A percentile compares a stretch with the other conserved stretches of the same genome.
phyloP scores from a whole-genome alignment of 2,797 vertebrate genomes.

The Pseudochirops corinnae region DNA sequence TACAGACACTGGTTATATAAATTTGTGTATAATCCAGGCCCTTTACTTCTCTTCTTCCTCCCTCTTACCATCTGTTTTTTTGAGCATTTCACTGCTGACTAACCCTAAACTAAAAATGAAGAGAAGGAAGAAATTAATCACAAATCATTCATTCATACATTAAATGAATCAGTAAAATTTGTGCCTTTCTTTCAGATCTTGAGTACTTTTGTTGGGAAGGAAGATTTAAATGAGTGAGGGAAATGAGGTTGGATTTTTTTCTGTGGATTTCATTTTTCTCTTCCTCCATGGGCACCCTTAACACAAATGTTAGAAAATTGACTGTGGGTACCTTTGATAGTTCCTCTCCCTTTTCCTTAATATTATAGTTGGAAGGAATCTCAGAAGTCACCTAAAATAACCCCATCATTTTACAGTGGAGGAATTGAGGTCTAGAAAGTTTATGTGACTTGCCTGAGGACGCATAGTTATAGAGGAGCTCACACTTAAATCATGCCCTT shows the following conservation, averaged over 20 bases:
- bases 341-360: background rate
- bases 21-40: background rate
- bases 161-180: background rate
- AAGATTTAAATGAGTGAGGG: background rate
- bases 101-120: background rate
- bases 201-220: background rate
- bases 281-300: background rate
- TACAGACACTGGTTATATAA: background rate
- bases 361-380: background rate
- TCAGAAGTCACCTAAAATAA: background rate
- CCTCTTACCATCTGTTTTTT: background rate
- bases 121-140: background rate
- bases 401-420: background rate
- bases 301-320: background rate
- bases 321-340: background rate
- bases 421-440: background rate
- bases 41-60: background rate
- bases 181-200: background rate
- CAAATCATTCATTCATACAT: background rate
- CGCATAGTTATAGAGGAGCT: background rate
- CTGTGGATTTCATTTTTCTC: background rate
- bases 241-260: background rate
- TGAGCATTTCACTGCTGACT: background rate
- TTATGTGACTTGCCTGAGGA: background rate
- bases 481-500: background rate